Evolutionary conservation across 2,888 invertebrate species (phyloP).

Genomic region (Plagodis pulveraria): DNA sequence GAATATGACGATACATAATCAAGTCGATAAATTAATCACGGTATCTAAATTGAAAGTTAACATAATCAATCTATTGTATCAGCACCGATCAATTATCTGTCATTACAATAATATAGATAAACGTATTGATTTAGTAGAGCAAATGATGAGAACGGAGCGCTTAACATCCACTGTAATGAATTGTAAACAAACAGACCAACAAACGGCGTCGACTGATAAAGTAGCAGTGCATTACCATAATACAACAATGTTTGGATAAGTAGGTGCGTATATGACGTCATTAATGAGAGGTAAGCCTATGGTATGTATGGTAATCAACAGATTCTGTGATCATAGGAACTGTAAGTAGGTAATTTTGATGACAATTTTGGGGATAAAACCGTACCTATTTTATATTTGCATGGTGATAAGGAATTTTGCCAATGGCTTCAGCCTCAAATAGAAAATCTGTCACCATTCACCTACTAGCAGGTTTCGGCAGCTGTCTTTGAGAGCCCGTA

Average conservation of each 20-base stretch:
- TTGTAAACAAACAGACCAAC: conserved; percentile 35
- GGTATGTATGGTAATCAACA: too few species aligned
- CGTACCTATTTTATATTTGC: too few species aligned
- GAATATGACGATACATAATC: background rate
- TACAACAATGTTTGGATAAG: conserved; percentile 26
- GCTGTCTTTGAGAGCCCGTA: too few species aligned
- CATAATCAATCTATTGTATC: conserved; percentile 9
- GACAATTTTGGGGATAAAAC: too few species aligned
- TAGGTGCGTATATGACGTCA: conserved; percentile 14
- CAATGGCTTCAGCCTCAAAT: too few species aligned
- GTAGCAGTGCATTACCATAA: conserved; percentile 34
- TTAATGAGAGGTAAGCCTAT: conserved; percentile 10
- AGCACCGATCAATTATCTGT: background rate
- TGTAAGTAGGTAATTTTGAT: too few species aligned
- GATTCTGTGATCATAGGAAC: too few species aligned
- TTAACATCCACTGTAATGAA: conserved; percentile 21
- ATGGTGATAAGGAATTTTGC: too few species aligned
- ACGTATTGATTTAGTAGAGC: conserved; percentile 8
- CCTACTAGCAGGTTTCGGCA: too few species aligned
- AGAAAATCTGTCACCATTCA: too few species aligned
- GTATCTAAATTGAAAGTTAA: conserved; percentile 1
- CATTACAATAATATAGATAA: conserved; percentile 11
- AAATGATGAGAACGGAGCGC: conserved; percentile 2
- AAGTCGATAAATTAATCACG: conserved; percentile 1
- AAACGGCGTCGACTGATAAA: conserved; percentile 27